These are phyloP conservation scores for Aegithalos caudatus DNA, from an alignment of 2,113 vertebrate species.

Conservation along the genomic window DNA sequence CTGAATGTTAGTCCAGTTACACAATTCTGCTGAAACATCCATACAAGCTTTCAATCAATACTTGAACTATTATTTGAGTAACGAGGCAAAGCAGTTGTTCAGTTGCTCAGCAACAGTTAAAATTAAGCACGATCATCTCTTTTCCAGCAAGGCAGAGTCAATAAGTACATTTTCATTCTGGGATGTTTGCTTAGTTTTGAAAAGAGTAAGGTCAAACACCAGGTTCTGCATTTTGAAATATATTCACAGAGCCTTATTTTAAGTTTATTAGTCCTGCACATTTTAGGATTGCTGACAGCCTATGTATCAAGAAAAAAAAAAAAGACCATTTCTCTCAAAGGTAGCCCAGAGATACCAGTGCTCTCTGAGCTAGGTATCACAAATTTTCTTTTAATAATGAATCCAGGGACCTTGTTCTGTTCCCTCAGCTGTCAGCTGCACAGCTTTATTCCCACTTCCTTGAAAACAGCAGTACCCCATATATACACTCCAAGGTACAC, in stretches of 20 bases:
- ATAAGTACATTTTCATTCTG: neutral
- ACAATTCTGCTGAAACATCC: neutral
- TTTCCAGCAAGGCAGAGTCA: neutral
- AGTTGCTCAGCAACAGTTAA: neutral
- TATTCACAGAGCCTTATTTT: neutral
- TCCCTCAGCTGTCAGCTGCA: neutral
- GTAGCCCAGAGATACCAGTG: neutral
- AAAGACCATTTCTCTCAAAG: neutral
- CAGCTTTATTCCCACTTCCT: neutral
- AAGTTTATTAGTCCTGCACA: neutral
- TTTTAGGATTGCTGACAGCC: neutral
- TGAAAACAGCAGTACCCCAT: neutral
- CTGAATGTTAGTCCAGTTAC: neutral
- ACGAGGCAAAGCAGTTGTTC: neutral
- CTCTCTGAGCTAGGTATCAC: rapidly evolving
- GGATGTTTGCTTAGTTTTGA: neutral
- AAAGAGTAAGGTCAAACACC: neutral
- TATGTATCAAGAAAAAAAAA: neutral
- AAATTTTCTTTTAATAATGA: neutral
- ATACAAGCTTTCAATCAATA: neutral
- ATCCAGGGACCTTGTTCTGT: neutral
- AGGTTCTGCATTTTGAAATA: neutral
- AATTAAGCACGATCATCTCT: neutral
- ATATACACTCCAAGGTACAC: neutral
- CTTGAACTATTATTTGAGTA: neutral